Conservation (phyloP, 2,888 invertebrate genomes). For the Drosophila mimetica region DNA sequence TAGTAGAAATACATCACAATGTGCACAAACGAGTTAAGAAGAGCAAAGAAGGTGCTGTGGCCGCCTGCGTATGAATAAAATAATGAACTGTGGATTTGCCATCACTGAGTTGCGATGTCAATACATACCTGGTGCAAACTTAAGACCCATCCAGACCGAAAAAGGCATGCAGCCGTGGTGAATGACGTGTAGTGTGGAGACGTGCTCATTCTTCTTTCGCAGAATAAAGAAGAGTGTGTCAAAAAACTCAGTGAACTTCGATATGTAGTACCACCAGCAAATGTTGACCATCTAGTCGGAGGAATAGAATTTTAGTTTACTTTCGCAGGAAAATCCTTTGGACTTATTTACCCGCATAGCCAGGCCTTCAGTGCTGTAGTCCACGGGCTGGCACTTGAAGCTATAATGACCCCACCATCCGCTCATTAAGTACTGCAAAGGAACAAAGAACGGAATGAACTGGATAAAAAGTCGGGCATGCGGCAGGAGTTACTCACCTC, state of each 20-base stretch:
- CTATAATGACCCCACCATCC: slow-evolving; percentile 94
- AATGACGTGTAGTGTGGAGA: slow-evolving; percentile 96
- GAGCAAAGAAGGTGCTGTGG: slow-evolving; percentile 97
- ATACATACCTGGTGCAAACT: slow-evolving; percentile 93
- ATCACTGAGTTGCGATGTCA: no score
- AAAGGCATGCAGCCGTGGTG: slow-evolving; percentile 99
- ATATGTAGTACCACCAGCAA: slow-evolving; percentile 99
- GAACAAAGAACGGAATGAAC: background rate
- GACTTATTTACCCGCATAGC: slow-evolving; percentile 88
- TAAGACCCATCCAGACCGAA: slow-evolving; percentile 97
- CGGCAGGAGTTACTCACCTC: slow-evolving; percentile 87
- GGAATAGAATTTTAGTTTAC: slow-evolving; percentile 14
- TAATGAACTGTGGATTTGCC: background rate
- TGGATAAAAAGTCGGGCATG: accelerated
- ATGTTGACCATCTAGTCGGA: slow-evolving; percentile 92
- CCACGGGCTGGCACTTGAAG: slow-evolving; percentile 94
- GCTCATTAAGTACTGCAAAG: slow-evolving; percentile 86
- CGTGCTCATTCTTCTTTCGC: slow-evolving; percentile 96
- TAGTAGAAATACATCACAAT: slow-evolving; percentile 99
- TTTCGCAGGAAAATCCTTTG: background rate
- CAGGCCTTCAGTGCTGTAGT: slow-evolving; percentile 90
- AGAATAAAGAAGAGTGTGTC: slow-evolving; percentile 98
- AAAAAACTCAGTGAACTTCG: slow-evolving; percentile 98
- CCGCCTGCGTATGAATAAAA: slow-evolving; percentile 88
- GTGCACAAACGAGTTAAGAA: slow-evolving; percentile 97